Evolutionary conservation across 2,113 vertebrate genomes (phyloP).

Genomic region (Sminthopsis crassicaudata): DNA sequence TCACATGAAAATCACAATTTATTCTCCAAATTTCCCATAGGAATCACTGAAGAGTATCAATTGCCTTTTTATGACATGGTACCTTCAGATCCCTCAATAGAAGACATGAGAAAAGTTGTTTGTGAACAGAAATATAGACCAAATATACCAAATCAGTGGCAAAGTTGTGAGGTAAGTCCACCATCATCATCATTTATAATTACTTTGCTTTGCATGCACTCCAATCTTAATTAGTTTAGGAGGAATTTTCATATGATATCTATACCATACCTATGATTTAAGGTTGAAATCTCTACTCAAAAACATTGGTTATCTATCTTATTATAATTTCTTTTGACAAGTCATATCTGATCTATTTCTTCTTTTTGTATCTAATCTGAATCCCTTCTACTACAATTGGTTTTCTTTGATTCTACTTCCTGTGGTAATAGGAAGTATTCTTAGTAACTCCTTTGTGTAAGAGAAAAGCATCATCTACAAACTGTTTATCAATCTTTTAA

Average conservation of each 20-base stretch:
- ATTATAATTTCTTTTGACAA: background rate
- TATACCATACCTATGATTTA: background rate
- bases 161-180: slow-evolving; percentile 95
- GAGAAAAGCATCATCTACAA: background rate
- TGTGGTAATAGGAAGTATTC: background rate
- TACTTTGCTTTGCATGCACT: background rate
- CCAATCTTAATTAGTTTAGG: background rate
- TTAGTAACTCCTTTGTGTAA: background rate
- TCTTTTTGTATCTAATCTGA: background rate
- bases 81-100: slow-evolving; percentile 96
- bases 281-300: background rate
- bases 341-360: background rate
- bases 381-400: background rate
- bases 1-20: background rate
- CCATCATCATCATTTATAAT: background rate
- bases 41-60: slow-evolving; percentile 95
- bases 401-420: background rate
- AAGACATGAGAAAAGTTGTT: slow-evolving; percentile 96
- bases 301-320: background rate
- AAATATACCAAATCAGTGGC: slow-evolving; percentile 97
- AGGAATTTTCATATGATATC: slow-evolving; percentile 23
- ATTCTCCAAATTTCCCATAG: slow-evolving; percentile 77
- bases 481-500: background rate
- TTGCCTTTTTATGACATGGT: slow-evolving; percentile 97
- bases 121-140: slow-evolving; percentile 97